A percentile compares a stretch with the other conserved stretches of the same genome.
phyloP scores from a whole-genome alignment of 2,888 invertebrate genomes.

The Parnassius mnemosyne region DNA sequence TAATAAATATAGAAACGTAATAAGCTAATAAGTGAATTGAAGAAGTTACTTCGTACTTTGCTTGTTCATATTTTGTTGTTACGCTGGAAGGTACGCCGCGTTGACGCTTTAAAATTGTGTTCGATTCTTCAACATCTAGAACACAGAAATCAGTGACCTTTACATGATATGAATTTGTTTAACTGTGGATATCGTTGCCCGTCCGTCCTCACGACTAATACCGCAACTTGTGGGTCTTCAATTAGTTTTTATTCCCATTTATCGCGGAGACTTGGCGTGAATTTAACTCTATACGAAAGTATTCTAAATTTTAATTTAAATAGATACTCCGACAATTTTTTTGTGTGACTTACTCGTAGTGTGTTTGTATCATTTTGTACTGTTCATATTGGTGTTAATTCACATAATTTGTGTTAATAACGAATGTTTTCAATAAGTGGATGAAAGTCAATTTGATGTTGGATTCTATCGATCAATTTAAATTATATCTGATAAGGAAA shows the following conservation, averaged over 20 bases:
- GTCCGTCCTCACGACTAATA: slow-evolving; percentile 45
- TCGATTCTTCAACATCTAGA: neutral
- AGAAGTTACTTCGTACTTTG: too few species aligned
- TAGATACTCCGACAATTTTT: too few species aligned
- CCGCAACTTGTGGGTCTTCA: slow-evolving; percentile 62
- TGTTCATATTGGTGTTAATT: too few species aligned
- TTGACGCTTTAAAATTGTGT: too few species aligned
- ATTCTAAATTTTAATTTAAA: too few species aligned
- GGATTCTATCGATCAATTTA: slow-evolving; percentile 44
- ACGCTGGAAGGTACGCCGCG: too few species aligned
- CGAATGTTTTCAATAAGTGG: neutral
- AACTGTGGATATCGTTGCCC: neutral
- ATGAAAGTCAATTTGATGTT: slow-evolving; percentile 42
- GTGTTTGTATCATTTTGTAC: too few species aligned
- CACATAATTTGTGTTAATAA: too few species aligned
- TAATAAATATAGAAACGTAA: too few species aligned
- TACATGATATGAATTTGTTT: neutral
- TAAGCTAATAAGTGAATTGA: too few species aligned
- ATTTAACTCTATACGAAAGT: neutral
- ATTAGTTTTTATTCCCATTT: slow-evolving; percentile 64
- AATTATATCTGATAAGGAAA: slow-evolving; percentile 40
- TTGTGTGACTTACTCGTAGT: too few species aligned
- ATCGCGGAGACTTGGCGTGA: neutral
- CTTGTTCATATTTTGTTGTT: too few species aligned
- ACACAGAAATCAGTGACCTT: neutral